phyloP scores from a whole-genome alignment of 2,797 vertebrate species.

The Borostomias antarcticus region DNA sequence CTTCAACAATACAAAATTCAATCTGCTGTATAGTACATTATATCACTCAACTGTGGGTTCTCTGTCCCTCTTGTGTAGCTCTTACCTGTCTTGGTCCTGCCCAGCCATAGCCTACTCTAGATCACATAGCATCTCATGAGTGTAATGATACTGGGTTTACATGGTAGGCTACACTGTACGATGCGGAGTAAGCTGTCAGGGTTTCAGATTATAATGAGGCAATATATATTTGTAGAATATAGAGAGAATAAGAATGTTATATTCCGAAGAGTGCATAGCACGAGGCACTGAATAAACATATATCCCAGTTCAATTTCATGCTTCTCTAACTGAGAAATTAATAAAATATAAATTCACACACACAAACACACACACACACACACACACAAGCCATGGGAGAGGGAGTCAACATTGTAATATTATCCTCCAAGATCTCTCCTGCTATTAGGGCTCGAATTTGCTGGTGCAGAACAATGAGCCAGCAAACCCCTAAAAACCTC shows the following conservation, averaged over 20 bases:
- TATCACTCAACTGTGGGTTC: neutral
- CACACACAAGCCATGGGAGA: too few relatives aligned
- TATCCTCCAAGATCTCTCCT: neutral
- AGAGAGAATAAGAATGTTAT: constrained; percentile 31
- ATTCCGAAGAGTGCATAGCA: constrained; percentile 17
- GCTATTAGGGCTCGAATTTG: too few relatives aligned
- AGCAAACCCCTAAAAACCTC: too few relatives aligned
- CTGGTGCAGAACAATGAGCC: neutral
- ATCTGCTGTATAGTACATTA: neutral
- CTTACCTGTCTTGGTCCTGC: neutral
- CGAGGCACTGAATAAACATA: constrained; percentile 33
- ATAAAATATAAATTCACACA: constrained; percentile 39
- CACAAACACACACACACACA: constrained; percentile 36
- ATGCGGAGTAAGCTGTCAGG: constrained; percentile 1
- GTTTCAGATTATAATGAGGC: constrained; percentile 6
- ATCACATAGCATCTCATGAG: constrained; percentile 16
- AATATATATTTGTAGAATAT: constrained; percentile 23
- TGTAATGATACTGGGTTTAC: constrained; percentile 22
- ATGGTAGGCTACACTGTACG: constrained; percentile 14
- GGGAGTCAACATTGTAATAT: neutral
- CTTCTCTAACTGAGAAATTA: constrained; percentile 42
- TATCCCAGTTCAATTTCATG: constrained; percentile 49
- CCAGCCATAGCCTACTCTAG: constrained; percentile 2
- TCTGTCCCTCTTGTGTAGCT: too few relatives aligned
- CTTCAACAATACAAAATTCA: neutral